phyloP scores from a whole-genome alignment of 2,113 vertebrate genomes.

The Limanda limanda region DNA sequence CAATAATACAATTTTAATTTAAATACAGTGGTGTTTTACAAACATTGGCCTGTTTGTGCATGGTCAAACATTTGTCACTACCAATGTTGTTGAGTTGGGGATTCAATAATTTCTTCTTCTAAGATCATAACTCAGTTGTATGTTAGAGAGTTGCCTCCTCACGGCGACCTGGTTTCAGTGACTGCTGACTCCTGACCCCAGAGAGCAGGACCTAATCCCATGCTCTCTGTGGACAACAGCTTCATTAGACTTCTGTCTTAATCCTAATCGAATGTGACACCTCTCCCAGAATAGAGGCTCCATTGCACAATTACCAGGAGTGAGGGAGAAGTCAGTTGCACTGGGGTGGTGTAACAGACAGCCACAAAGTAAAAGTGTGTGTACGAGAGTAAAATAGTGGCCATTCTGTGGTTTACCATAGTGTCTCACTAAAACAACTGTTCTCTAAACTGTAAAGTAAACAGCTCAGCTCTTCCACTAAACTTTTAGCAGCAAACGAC shows the following conservation, averaged over 20 bases:
- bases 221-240: constrained; percentile 36
- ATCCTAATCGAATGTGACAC: constrained; percentile 77
- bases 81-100: not conserved
- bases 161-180: constrained; percentile 21
- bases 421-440: not conserved
- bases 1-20: too few species aligned
- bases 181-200: constrained; percentile 48
- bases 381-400: not conserved
- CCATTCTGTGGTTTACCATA: not conserved
- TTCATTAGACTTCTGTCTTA: constrained; percentile 65
- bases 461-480: not conserved
- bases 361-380: constrained; percentile 16
- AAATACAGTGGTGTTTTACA: too few species aligned
- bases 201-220: constrained; percentile 57
- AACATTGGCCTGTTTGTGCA: too few species aligned
- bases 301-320: constrained; percentile 24
- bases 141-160: constrained; percentile 10
- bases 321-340: constrained; percentile 24
- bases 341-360: constrained; percentile 33
- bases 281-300: constrained; percentile 67
- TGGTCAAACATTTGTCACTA: too few species aligned
- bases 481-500: not conserved
- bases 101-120: not conserved
- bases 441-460: not conserved
- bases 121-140: constrained; percentile 4